Evolutionary conservation across 2,888 invertebrate species (phyloP).

Genomic region (Craniophora ligustri): DNA sequence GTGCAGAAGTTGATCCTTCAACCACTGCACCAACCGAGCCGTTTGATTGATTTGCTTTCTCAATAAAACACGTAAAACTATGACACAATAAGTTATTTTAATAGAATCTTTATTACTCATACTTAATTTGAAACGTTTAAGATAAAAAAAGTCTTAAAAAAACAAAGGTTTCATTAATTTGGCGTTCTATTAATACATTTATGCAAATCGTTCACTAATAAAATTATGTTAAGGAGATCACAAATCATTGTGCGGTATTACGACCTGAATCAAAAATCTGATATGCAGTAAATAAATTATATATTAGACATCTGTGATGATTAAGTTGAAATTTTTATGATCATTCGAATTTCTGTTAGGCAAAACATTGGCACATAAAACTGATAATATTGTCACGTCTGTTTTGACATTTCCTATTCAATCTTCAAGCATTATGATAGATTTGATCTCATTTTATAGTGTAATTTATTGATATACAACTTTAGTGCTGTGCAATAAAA

Average conservation of each 20-base stretch:
- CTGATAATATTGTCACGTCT: constrained; percentile 17
- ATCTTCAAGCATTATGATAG: constrained; percentile 34
- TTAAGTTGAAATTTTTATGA: constrained; percentile 53
- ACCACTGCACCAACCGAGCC: too few relatives aligned
- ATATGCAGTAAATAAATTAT: constrained; percentile 53
- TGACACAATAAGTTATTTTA: constrained; percentile 29
- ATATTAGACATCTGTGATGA: constrained; percentile 44
- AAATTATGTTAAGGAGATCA: constrained; percentile 54
- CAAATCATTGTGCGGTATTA: constrained; percentile 50
- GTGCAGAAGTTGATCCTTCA: too few relatives aligned
- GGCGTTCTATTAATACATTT: constrained; percentile 37
- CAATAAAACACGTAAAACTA: constrained; percentile 17
- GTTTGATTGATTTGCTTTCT: constrained; percentile 29
- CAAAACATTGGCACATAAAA: constrained; percentile 39
- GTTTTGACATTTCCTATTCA: constrained; percentile 42
- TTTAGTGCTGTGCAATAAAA: background rate
- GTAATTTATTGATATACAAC: constrained; percentile 15
- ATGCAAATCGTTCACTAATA: constrained; percentile 54
- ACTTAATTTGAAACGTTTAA: constrained; percentile 26
- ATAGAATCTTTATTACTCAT: constrained; percentile 36
- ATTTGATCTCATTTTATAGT: constrained; percentile 16
- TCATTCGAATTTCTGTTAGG: constrained; percentile 34
- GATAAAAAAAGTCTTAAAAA: constrained; percentile 38
- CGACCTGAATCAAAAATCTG: constrained; percentile 22
- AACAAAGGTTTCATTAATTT: constrained; percentile 24